Evolutionary conservation across 2,797 vertebrate genomes (phyloP), one percentile per base, ranked within the genome.

Genomic region (Leptatherina wallacei): DNA sequence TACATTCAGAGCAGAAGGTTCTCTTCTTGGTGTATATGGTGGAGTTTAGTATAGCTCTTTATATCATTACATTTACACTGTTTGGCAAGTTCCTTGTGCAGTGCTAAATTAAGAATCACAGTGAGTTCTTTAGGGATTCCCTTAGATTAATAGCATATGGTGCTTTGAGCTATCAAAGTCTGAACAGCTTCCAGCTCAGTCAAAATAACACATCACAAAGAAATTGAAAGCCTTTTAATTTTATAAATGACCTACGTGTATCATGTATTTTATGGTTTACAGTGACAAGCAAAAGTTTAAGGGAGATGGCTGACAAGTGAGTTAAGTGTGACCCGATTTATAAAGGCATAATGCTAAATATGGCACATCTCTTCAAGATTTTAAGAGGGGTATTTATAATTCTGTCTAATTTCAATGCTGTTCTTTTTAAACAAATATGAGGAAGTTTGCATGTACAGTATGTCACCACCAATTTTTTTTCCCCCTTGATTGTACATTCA

Each of bases 121-220:
- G 83, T 55, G 52, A 75, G 18, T 59, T 62, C 36, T 82, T 84
- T 78, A 59, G 59, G 33, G 64, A 85, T 83, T 75, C 62, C 63
- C 64, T 88, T 57, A 71, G 69, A 83, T 75, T 79, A 68, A 76
- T 71, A 82, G 59, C 24, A 65, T 73, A 80, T 58, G 57, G 32
- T 58, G 57, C 40, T 33, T 69, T 44, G n/a, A 73, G 59, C 77
- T 73, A 81, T 82, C 49, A 78, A 72, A 79, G 38, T 69, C 64
- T 56, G 56, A 42, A 35, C 3, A 16, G 49, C 29, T 84, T 58
- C 55, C 33, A 64, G 42, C 27, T 22, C 12, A 75, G 49, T 71
- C 61, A 44, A 80, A 73, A 78, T 68, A 69, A 59, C 55, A 42
- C 3, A 3, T 72, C 22, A 72, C 35, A 42, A 36, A 29, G 27